Percentiles rank a stretch among this genome's conserved stretches.
These are phyloP conservation scores for Diorhabda carinulata DNA, from an alignment of 1,140 invertebrate species.

Conservation along the genomic window DNA sequence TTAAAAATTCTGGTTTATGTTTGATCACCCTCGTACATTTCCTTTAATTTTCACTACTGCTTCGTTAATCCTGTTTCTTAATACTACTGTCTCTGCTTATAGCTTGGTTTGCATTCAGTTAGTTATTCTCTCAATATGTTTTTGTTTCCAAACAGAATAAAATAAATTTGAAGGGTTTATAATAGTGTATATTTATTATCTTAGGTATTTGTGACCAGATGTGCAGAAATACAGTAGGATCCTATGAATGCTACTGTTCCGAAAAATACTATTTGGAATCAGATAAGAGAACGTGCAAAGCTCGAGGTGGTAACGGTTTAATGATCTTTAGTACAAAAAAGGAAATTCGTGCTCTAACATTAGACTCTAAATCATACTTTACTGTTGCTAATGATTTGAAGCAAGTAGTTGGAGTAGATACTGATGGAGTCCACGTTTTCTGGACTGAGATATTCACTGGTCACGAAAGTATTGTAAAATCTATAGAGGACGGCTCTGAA, in stretches of 20 bases:
- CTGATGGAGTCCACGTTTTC: conserved; percentile 64
- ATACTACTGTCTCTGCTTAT: too few relatives aligned
- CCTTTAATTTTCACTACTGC: too few relatives aligned
- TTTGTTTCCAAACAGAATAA: too few relatives aligned
- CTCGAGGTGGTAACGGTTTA: conserved; percentile 57
- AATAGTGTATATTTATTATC: conserved; percentile 4
- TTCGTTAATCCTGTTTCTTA: too few relatives aligned
- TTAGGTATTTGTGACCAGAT: conserved; percentile 72
- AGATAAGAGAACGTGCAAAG: conserved; percentile 70
- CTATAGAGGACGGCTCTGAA: conserved; percentile 53
- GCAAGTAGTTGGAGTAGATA: conserved; percentile 64
- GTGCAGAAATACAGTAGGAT: conserved; percentile 74
- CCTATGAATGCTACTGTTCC: conserved; percentile 77
- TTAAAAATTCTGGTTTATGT: too few relatives aligned
- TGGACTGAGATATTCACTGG: conserved; percentile 68
- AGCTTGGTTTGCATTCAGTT: too few relatives aligned
- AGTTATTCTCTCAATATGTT: too few relatives aligned
- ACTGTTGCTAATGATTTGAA: conserved; percentile 50
- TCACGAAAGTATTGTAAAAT: conserved; percentile 62
- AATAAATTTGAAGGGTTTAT: too few relatives aligned
- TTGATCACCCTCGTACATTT: too few relatives aligned
- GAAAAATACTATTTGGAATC: conserved; percentile 63
- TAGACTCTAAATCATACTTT: conserved; percentile 50
- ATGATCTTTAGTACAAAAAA: conserved; percentile 60
- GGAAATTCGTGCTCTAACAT: conserved; percentile 50